These are phyloP conservation scores for Tretioscincus oriximinensis DNA, from an alignment of 2,113 vertebrate species.

Conservation along the genomic window DNA sequence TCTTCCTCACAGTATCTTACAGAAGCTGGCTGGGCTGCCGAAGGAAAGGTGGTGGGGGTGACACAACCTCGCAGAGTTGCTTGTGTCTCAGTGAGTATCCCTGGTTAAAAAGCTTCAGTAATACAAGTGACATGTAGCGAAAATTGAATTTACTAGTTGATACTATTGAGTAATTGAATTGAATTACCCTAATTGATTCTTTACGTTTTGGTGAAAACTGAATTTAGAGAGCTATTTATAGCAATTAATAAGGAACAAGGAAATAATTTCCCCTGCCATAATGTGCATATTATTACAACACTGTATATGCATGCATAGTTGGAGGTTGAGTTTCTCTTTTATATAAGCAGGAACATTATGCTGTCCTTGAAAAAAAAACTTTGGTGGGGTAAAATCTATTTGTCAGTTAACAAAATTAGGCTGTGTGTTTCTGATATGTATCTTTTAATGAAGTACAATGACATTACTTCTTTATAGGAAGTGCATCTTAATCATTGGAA, in stretches of 20 bases:
- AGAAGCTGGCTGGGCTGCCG: constrained; percentile 96
- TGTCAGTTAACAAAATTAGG: background rate
- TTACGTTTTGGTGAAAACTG: too few species aligned
- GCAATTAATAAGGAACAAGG: too few species aligned
- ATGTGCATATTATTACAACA: too few species aligned
- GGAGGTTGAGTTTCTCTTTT: background rate
- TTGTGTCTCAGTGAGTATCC: constrained; percentile 87
- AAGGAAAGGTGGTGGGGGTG: constrained; percentile 92
- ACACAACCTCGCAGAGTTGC: constrained; percentile 96
- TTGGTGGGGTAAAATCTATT: background rate
- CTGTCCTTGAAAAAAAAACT: background rate
- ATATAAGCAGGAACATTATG: background rate
- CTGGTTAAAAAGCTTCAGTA: background rate
- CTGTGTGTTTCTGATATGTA: background rate
- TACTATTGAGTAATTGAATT: too few species aligned
- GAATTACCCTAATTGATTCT: too few species aligned
- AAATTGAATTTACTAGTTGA: too few species aligned
- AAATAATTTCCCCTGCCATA: too few species aligned
- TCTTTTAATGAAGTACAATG: background rate
- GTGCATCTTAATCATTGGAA: background rate
- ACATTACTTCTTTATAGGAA: background rate
- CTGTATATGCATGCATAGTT: too few species aligned
- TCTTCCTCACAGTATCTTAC: constrained; percentile 83
- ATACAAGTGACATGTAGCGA: background rate
- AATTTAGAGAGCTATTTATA: too few species aligned